phyloP scores from a whole-genome alignment of 2,797 vertebrate genomes.

The Eulemur mongoz region DNA sequence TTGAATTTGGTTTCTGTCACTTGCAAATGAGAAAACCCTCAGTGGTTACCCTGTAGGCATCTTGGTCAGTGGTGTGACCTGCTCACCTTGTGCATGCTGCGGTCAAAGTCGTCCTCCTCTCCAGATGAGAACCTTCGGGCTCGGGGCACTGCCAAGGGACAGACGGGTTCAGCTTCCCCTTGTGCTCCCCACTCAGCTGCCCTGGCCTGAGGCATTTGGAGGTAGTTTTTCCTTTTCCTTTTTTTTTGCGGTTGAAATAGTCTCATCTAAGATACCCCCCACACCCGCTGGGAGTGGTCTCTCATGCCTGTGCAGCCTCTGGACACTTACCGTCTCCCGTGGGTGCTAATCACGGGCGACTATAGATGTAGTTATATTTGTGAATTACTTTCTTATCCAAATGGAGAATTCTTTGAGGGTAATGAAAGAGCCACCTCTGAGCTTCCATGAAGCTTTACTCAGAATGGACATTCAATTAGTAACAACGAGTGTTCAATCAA shows the following conservation, averaged over 20 bases:
- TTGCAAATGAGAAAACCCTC: background rate
- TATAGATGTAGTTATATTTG: background rate
- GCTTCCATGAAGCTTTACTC: background rate
- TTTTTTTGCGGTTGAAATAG: too few species aligned
- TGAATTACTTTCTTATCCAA: background rate
- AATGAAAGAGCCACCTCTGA: background rate
- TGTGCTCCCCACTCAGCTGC: background rate
- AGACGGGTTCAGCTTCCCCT: background rate
- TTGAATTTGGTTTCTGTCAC: background rate
- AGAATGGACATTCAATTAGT: background rate
- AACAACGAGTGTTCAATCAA: background rate
- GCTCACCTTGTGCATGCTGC: constrained; percentile 94
- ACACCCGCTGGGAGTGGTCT: background rate
- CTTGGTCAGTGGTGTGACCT: background rate
- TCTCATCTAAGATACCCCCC: background rate
- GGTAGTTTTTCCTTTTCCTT: background rate
- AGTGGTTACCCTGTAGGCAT: background rate
- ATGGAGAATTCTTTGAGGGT: background rate
- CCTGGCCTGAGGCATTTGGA: background rate
- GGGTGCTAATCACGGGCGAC: too few species aligned
- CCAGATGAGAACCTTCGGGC: constrained; percentile 94
- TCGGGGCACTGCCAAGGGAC: constrained; percentile 85
- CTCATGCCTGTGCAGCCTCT: background rate
- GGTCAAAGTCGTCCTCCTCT: constrained; percentile 94
- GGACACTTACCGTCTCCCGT: background rate